Base-by-base conservation (phyloP, 2,888 invertebrate genomes). In the Cephus pygmeus region DNA sequence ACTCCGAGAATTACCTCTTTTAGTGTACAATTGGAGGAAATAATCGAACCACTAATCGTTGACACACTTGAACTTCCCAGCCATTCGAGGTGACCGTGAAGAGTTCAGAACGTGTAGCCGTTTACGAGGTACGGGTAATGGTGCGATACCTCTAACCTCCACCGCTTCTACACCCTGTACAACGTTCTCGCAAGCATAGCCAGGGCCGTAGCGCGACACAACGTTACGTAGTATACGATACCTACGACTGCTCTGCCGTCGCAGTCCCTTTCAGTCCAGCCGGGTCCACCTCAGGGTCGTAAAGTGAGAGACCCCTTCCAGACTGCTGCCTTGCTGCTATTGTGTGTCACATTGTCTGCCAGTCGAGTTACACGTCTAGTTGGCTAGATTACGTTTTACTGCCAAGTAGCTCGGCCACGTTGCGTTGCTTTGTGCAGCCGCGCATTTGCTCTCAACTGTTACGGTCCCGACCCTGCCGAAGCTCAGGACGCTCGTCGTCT, bases 301-400 rank as follows among this genome's bases (percentile, higher is more conserved):
- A 83, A 83, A 83, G 80, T 81, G 80, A 69, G 71, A 77, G 71
- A 71, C 73, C 73, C 77, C 77, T 77, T 69, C 75, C 79, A 73
- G 76, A 68, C 80, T 78, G 75, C 75, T 79, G 77, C 81, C 80
- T 79, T 76, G 79, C 80, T 71, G 81, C 82, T 81, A 85, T 83
- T 84, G 83, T 83, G 77, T 83, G 82, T 83, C 81, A 81, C 85
- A 85, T 83, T 84, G 83, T 85, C 83, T 81, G 80, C 76, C 80
- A 79, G 79, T 69, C 80, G 80, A 83, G 81, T 83, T 81, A 85
- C 81, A 77, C 84, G 81, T 83, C 82, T 81, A 80, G 81, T 82
- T 81, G 79, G 80, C 80, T 81, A 84, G 86, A 86, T 86, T 86
- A 86, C 80, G 79, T 85, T 86, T 85, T 85, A 85, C 78, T 84